These are phyloP conservation scores for Orestias chungarensis DNA, from an alignment of 2,797 vertebrate genomes.

Conservation along the genomic window DNA sequence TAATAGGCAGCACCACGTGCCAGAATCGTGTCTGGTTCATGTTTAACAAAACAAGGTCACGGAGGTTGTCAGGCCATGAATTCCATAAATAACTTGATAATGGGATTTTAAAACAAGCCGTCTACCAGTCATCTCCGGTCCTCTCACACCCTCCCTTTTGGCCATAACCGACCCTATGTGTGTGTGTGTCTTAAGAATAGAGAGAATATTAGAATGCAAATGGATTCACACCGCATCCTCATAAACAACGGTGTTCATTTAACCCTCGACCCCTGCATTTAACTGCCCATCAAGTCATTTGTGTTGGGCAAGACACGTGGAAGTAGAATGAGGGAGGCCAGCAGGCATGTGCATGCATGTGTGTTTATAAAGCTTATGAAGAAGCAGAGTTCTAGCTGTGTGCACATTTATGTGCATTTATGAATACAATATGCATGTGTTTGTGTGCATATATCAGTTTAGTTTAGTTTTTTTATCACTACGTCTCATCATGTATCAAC, in stretches of 20 bases:
- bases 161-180: constrained; percentile 65
- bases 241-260: constrained; percentile 99
- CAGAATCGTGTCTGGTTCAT: constrained; percentile 97
- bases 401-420: constrained; percentile 40
- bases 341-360: constrained; percentile 33
- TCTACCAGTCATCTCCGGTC: constrained; percentile 83
- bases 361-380: constrained; percentile 17
- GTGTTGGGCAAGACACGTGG: constrained; percentile 84
- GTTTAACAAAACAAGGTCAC: constrained; percentile 99
- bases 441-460: constrained; percentile 24
- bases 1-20: constrained; percentile 87
- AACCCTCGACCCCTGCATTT: constrained; percentile 96
- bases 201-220: constrained; percentile 99
- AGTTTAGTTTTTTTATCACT: constrained; percentile 19
- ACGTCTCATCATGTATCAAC: constrained; percentile 35
- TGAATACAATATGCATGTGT: constrained; percentile 34
- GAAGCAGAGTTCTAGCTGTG: constrained; percentile 30
- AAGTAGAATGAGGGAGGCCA: constrained; percentile 69
- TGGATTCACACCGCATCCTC: constrained; percentile 97
- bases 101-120: constrained; percentile 99
- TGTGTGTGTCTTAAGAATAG: constrained; percentile 83
- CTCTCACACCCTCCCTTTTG: constrained; percentile 58
- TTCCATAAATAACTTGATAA: constrained; percentile 99
- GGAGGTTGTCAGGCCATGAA: constrained; percentile 91
- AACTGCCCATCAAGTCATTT: constrained; percentile 99